These are phyloP conservation scores for Pandemis heparana DNA, from an alignment of 2,888 invertebrate species.

Conservation along the genomic window DNA sequence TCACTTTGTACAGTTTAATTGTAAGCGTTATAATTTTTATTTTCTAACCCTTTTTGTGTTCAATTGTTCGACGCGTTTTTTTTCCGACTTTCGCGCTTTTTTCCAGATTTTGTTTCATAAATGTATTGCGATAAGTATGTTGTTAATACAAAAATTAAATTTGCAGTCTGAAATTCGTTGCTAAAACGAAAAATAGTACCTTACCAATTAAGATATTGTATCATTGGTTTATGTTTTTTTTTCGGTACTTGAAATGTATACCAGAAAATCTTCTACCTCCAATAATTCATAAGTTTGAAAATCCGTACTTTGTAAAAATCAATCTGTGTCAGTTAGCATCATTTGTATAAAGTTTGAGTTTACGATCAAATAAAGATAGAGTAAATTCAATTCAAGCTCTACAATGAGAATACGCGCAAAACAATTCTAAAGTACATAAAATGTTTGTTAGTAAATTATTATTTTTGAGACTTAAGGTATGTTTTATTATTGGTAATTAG, in stretches of 20 bases:
- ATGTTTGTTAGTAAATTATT: slow-evolving; percentile 85
- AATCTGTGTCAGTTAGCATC: not conserved
- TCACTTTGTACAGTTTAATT: slow-evolving; percentile 47
- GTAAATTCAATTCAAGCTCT: slow-evolving; percentile 5
- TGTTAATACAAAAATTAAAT: slow-evolving; percentile 4
- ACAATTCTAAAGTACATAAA: slow-evolving; percentile 44
- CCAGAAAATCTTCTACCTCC: slow-evolving; percentile 14
- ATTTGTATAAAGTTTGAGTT: not conserved
- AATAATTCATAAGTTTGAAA: slow-evolving; percentile 9
- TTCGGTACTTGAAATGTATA: slow-evolving; percentile 4
- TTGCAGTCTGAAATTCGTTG: not conserved
- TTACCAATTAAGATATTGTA: not conserved
- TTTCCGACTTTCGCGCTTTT: slow-evolving; percentile 37
- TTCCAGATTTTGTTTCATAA: slow-evolving; percentile 15
- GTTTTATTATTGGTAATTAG: slow-evolving; percentile 83
- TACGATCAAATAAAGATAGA: not conserved
- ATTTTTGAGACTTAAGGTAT: slow-evolving; percentile 84
- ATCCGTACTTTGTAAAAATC: slow-evolving; percentile 1
- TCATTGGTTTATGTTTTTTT: not conserved
- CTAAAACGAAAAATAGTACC: slow-evolving; percentile 3
- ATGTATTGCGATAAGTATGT: slow-evolving; percentile 5
- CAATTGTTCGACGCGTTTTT: slow-evolving; percentile 47
- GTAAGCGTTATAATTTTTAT: slow-evolving; percentile 46
- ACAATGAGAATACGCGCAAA: slow-evolving; percentile 4
- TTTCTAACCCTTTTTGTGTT: slow-evolving; percentile 51